Conservation (phyloP, 2,888 invertebrate species). For the Coenonympha arcania region DNA sequence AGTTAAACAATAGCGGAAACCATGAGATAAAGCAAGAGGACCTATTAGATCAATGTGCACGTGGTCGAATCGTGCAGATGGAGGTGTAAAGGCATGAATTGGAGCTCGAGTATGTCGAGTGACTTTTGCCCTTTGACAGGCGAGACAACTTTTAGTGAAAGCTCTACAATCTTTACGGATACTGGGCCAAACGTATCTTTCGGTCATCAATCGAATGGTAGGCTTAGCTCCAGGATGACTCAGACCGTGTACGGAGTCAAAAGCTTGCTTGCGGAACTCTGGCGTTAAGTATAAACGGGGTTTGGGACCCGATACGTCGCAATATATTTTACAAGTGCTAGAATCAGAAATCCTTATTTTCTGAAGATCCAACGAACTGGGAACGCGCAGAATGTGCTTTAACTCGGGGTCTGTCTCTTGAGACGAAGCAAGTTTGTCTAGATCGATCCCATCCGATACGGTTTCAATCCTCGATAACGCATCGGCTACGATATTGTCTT, state of each 20-base stretch:
- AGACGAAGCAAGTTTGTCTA: conserved; percentile 4
- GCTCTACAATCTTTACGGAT: conserved; percentile 35
- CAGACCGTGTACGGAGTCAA: conserved; percentile 22
- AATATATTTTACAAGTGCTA: conserved; percentile 16
- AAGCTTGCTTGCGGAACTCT: conserved; percentile 20
- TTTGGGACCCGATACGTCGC: conserved; percentile 22
- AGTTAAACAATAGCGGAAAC: conserved; percentile 40
- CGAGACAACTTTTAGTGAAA: conserved; percentile 32
- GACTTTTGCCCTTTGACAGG: conserved; percentile 40
- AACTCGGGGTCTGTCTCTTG: conserved; percentile 18
- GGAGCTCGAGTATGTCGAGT: conserved; percentile 33
- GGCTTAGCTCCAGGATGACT: conserved; percentile 25
- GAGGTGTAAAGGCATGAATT: conserved; percentile 22
- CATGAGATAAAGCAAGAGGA: conserved; percentile 28
- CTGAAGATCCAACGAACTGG: background rate
- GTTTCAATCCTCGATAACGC: conserved; percentile 32
- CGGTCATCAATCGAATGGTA: conserved; percentile 31
- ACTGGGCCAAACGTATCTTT: conserved; percentile 35
- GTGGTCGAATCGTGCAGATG: conserved; percentile 33
- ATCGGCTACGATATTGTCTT: conserved; percentile 37
- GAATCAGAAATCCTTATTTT: background rate
- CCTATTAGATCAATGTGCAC: conserved; percentile 54
- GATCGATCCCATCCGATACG: background rate
- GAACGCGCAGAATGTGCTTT: background rate
- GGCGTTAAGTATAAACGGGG: conserved; percentile 27